Conservation (phyloP, 1,140 invertebrate species). For the Armadillidium nasatum region DNA sequence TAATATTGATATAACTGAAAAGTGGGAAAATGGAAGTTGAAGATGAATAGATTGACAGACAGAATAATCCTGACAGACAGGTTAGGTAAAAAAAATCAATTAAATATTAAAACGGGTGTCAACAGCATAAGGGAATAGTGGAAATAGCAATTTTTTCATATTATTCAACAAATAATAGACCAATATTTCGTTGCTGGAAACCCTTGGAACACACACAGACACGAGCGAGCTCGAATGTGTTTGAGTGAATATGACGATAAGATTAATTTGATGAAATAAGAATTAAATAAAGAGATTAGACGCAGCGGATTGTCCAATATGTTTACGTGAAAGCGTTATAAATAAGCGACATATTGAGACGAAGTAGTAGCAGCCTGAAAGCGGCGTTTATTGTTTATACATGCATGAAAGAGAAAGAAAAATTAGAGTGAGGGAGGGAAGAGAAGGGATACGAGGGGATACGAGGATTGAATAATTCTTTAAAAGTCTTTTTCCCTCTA, state of each 20-base stretch:
- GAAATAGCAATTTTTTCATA: no score
- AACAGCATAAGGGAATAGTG: no score
- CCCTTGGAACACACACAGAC: background rate
- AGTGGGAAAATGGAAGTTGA: no score
- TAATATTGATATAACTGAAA: no score
- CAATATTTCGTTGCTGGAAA: no score
- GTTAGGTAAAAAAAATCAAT: no score
- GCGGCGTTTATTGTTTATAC: background rate
- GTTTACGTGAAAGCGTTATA: background rate
- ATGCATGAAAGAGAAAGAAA: background rate
- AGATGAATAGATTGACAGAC: no score
- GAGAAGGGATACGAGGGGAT: background rate
- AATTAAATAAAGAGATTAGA: background rate
- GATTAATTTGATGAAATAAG: background rate
- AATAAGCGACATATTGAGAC: background rate
- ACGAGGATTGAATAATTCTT: slow-evolving; percentile 1
- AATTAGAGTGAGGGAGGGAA: background rate
- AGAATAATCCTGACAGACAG: no score
- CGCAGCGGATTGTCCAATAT: background rate
- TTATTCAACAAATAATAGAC: no score
- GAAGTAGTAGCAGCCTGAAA: background rate
- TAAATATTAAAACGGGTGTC: no score
- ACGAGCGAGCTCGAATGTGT: background rate
- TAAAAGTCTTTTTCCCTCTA: background rate
- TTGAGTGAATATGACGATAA: background rate